A percentile compares a stretch with the other conserved stretches of the same genome.
phyloP scores from a whole-genome alignment of 2,888 invertebrate genomes.

The Drosophila pegasa region DNA sequence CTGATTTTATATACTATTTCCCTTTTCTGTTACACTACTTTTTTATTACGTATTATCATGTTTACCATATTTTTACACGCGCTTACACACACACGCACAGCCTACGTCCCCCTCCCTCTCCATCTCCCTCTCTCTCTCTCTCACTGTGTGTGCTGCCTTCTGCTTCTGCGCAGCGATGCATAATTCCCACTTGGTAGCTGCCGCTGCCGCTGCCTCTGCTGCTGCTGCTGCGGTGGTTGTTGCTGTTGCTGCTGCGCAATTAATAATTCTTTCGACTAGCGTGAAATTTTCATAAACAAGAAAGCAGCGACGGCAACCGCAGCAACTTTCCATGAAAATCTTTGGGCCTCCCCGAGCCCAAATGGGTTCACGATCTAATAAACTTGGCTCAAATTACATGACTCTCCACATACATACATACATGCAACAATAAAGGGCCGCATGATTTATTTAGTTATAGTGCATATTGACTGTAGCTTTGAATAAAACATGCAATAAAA shows the following conservation, averaged over 20 bases:
- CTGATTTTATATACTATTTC: conserved; percentile 75
- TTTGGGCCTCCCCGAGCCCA: conserved; percentile 46
- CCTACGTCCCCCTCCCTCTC: no score
- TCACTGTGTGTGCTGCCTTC: conserved; percentile 71
- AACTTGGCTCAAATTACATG: conserved; percentile 61
- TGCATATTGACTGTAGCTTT: conserved; percentile 10
- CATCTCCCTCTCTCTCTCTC: no score
- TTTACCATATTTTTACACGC: conserved; percentile 79
- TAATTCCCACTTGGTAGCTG: conserved; percentile 79
- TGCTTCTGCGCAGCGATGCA: conserved; percentile 84
- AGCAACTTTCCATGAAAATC: conserved; percentile 76
- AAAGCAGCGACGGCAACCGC: conserved; percentile 55
- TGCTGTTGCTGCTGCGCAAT: conserved; percentile 65
- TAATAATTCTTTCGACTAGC: conserved; percentile 78
- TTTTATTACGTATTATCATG: conserved; percentile 77
- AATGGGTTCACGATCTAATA: conserved; percentile 71
- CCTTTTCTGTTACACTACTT: conserved; percentile 70
- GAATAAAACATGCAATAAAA: conserved; percentile 7
- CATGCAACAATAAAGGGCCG: neutral
- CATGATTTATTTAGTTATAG: conserved; percentile 8
- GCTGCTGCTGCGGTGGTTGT: conserved; percentile 48
- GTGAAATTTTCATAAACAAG: conserved; percentile 75
- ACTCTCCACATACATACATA: neutral
- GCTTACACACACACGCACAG: conserved; percentile 63
- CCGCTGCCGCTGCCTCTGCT: conserved; percentile 33